Evolutionary conservation across 2,797 vertebrate species (phyloP), one percentile per base, ranked within the genome.

Genomic region (Alfaro cultratus): DNA sequence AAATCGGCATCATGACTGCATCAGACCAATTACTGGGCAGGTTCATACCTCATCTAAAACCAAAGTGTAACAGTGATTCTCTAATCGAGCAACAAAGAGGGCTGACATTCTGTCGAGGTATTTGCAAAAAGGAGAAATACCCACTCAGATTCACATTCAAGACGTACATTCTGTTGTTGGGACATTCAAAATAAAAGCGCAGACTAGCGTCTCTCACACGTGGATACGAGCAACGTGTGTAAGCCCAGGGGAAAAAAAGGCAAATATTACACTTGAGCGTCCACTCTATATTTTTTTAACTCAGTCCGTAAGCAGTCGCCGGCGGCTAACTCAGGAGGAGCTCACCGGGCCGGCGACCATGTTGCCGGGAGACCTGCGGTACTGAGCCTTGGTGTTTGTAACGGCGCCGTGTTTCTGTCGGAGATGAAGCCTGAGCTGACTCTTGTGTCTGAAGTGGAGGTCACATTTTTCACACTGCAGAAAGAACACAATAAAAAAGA

Each of bases 391-490:
- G 94, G 97, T 98, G 95, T 99, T 99, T 55, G 98, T 98, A 94
- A 99, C 96, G 36, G 97, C 97, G 0, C 98, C 98, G 0, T 99
- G 98, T 89, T 99, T 99, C 95, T 99, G 98, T 73, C 98, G 96
- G 55, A 99, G 95, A 82, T 99, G 98, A 72, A 99, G 97, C 87
- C 98, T 96, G 85, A 99, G 97, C 92, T 99, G 98, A 93, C 98
- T 99, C 94, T 99, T 99, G 96, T 99, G 98, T 90, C 98, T 97
- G 89, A 99, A 99, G 93, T 98, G 98, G 78, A 99, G 95, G 92
- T 99, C 97, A 85, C 98, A 99, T 91, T 97, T 98, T 95, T 99
- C 98, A 92, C 98, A 99, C 98, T 99, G 1, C 8, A 67, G 18
- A 90, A 80, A 70, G 23, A 13, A 53, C 78, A 3, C 0, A 77